Percentiles rank a stretch among this genome's conserved stretches.
Conservation (phyloP, 2,797 vertebrate species). For the Gymnocypris eckloni region DNA sequence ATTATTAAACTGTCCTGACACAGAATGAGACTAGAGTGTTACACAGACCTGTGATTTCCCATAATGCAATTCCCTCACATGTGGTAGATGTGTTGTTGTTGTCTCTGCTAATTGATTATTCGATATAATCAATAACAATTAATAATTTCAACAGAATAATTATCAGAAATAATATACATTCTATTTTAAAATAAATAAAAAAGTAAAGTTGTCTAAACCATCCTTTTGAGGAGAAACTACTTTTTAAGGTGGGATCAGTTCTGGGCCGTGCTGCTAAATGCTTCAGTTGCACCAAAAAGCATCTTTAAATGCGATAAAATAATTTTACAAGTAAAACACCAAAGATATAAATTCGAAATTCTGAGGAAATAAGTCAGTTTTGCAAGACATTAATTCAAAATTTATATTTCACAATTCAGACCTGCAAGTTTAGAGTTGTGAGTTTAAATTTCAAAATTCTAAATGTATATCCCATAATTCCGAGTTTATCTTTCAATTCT, state of each 20-base stretch:
- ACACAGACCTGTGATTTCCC: slow-evolving; percentile 34
- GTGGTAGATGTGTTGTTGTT: neutral
- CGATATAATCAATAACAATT: neutral
- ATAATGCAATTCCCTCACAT: neutral
- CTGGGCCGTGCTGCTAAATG: neutral
- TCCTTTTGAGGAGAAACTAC: too few relatives aligned
- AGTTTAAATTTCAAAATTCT: neutral
- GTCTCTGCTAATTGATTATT: neutral
- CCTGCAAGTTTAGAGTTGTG: too few relatives aligned
- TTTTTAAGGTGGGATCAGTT: neutral
- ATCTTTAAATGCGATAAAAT: neutral
- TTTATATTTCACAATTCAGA: too few relatives aligned
- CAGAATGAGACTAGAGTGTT: neutral
- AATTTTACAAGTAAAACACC: too few relatives aligned
- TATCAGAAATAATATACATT: neutral
- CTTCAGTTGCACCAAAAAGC: neutral
- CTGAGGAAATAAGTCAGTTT: too few relatives aligned
- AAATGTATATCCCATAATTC: neutral
- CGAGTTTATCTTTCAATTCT: neutral
- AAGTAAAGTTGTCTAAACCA: neutral
- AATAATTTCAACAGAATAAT: neutral
- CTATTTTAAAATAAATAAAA: neutral
- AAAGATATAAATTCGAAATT: too few relatives aligned
- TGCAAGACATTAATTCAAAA: too few relatives aligned
- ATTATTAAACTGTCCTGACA: slow-evolving; percentile 56